Base-by-base conservation (phyloP, 2,113 vertebrate genomes). In the Cyrtonyx montezumae region DNA sequence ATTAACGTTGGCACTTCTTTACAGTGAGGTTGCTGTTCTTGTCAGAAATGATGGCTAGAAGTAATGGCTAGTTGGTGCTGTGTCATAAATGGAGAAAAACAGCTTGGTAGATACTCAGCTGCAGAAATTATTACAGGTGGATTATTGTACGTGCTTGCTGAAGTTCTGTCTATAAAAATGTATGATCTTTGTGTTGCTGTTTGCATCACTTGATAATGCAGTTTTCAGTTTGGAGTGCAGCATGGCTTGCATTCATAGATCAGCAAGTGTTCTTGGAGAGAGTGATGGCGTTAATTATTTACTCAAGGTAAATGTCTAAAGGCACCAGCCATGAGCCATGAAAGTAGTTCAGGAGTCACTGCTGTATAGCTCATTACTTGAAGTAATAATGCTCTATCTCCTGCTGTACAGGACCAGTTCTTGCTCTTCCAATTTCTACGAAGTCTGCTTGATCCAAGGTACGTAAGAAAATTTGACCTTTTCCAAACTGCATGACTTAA, bases 371-470 rank as follows among this genome's bases (percentile, higher is more conserved):
- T 63, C 3, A 7, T 61, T 37, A 43, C 80, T 86, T 73, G 37
- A 83, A 83, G 66, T 66, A 83, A 59, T 79, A 67, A 62, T 63
- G 36, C 20, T 89, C 70, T 74, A 11, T 95, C 75, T 75, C 48
- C 53, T 81, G 8, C 79, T 55, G 58, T 70, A 23, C 67, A 99
- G 99, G 98, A 99, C 88, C 98, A 98, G 14, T 94, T 98, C 91
- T 96, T 99, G 65, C 97, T 98, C 78, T 99, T 99, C 96, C 97
- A 97, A 82, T 99, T 99, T 97, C 97, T 99, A 95, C 98, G 93
- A 91, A 98, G 97, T 89, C 98, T 99, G 59, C 98, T 99, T 90
- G 98, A 99, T 94, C 98, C 98, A 3, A 98, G 98, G 99, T 99
- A 98, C 36, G 97, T 97, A 80, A 70, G n/a, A 34, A 80, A 85